A percentile compares a stretch with the other conserved stretches of the same genome.
phyloP scores from a whole-genome alignment of 2,888 invertebrate species.

The Chaetoderma sp. region DNA sequence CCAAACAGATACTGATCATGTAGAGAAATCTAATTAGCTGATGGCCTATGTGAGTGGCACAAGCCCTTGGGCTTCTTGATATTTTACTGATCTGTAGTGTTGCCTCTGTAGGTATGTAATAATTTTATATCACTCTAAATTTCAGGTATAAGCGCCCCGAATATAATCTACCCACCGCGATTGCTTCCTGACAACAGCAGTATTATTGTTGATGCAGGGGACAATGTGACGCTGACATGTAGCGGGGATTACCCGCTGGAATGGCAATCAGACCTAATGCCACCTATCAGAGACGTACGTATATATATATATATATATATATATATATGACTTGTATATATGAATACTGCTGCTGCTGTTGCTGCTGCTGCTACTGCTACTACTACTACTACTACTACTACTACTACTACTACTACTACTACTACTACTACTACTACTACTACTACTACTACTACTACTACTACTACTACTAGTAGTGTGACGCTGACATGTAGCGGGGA shows the following conservation, averaged over 20 bases:
- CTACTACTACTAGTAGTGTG: constrained; percentile 14
- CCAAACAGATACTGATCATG: too few relatives aligned
- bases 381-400: constrained; percentile 14
- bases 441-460: constrained; percentile 4
- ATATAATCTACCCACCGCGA: too few relatives aligned
- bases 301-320: neutral
- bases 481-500: constrained; percentile 34
- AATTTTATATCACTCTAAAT: too few relatives aligned
- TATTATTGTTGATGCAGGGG: constrained; percentile 29
- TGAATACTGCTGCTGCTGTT: too few relatives aligned
- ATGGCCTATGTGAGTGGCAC: too few relatives aligned
- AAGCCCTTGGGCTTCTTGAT: too few relatives aligned
- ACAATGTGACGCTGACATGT: constrained; percentile 35
- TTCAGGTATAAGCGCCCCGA: too few relatives aligned
- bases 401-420: constrained; percentile 13
- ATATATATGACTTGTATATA: too few relatives aligned
- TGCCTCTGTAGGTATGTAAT: too few relatives aligned
- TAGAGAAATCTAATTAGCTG: too few relatives aligned
- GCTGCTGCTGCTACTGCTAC: neutral
- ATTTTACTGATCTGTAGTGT: too few relatives aligned
- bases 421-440: neutral
- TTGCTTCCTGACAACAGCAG: neutral
- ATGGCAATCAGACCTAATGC: constrained; percentile 28
- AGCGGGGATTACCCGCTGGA: constrained; percentile 27
- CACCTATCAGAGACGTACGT: neutral